Percentiles rank a stretch among this genome's conserved stretches.
Evolutionary conservation across 2,888 invertebrate species (phyloP).

Genomic region (Eristalis arbustorum): DNA sequence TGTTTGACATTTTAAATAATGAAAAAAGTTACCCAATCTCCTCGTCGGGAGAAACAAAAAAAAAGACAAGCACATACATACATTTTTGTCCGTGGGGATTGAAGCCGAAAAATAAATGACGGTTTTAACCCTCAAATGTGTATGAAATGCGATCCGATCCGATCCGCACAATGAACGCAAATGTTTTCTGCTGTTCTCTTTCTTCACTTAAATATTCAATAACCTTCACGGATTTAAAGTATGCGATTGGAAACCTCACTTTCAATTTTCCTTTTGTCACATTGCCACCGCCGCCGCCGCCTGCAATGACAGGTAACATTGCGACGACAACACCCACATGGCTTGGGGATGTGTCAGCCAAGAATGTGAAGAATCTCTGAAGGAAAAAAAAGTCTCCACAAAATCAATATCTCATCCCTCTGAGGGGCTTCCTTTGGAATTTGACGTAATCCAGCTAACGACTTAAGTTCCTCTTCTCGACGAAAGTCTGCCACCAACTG

Average conservation of each 20-base stretch:
- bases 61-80: not conserved
- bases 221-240: slow-evolving; percentile 31
- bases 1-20: slow-evolving; percentile 20
- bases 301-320: slow-evolving; percentile 27
- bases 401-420: slow-evolving; percentile 12
- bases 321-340: not conserved
- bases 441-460: slow-evolving; percentile 32
- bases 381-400: not conserved
- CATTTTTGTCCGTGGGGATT: slow-evolving; percentile 10
- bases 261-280: slow-evolving; percentile 14
- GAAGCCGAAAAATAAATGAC: slow-evolving; percentile 1
- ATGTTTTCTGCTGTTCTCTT: not conserved
- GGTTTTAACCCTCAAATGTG: slow-evolving; percentile 12
- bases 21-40: slow-evolving; percentile 22
- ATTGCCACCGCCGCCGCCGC: not conserved
- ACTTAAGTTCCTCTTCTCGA: not conserved
- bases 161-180: slow-evolving; percentile 1
- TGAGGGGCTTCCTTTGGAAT: not conserved
- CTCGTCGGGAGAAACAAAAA: not conserved
- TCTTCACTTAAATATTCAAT: slow-evolving; percentile 26
- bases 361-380: not conserved
- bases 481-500: not conserved
- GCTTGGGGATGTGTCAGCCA: not conserved
- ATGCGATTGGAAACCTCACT: slow-evolving; percentile 28
- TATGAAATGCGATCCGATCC: slow-evolving; percentile 6